These are phyloP conservation scores for Tetranychus piercei DNA, from an alignment of 2,888 invertebrate genomes.

Conservation along the genomic window DNA sequence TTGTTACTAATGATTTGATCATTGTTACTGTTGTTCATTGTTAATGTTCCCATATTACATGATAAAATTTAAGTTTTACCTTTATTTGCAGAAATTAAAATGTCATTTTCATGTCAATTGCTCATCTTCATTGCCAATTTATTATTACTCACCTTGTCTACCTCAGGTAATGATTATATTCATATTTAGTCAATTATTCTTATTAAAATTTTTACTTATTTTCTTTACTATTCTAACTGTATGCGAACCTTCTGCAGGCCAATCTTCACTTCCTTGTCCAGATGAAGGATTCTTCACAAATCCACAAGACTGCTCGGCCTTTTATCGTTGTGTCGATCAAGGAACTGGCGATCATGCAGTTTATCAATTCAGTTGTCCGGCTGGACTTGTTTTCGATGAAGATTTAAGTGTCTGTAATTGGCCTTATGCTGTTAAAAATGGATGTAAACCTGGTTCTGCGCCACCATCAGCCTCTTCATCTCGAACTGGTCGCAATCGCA, in stretches of 20 bases:
- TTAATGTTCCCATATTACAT: no score
- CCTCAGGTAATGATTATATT: not conserved
- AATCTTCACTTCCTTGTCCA: conserved; percentile 18
- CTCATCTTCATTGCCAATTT: no score
- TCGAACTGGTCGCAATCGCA: not conserved
- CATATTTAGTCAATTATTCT: not conserved
- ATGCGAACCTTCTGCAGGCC: not conserved
- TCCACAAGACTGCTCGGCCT: conserved; percentile 25
- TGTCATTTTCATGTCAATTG: no score
- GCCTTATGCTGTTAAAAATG: conserved; percentile 56
- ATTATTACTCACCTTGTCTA: no score
- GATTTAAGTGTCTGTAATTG: conserved; percentile 45
- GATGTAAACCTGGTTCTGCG: conserved; percentile 30
- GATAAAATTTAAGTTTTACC: no score
- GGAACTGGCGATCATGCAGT: conserved; percentile 18
- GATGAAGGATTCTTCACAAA: conserved; percentile 26
- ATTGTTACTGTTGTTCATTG: no score
- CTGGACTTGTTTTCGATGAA: conserved; percentile 52
- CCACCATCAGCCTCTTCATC: not conserved
- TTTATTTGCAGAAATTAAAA: no score
- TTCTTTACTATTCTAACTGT: not conserved
- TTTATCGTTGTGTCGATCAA: conserved; percentile 25
- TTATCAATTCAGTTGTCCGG: conserved; percentile 54
- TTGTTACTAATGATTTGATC: no score
- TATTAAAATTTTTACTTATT: no score